Base-by-base conservation (phyloP, 2,888 invertebrate genomes). In the Leptopilina syphax region DNA sequence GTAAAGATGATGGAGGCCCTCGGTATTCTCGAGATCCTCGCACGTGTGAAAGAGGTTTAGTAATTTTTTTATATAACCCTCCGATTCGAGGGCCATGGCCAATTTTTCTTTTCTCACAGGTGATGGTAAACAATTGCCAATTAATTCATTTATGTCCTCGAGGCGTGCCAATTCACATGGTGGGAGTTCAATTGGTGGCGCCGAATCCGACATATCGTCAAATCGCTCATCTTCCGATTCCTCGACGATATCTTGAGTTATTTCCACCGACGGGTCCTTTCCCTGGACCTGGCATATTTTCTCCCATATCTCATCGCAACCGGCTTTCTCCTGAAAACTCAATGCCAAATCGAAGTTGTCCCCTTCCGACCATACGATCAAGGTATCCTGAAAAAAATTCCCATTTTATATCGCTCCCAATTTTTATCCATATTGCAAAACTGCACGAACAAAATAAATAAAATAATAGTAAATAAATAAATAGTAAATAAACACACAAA, bases 271-370 rank as follows among this genome's bases (percentile, higher is more conserved):
- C 65, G 99, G 99, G 93, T 99, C 99, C 92, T 98, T 98, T 60
- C 99, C 99, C 94, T 99, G 99, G 63, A 99, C 98, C 96, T 97
- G 92, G 93, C 99, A 99, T 90, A 99, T 99, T 93, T 99, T 99
- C 91, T 99, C 99, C 99, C 99, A 99, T 89, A 99, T 99, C 93
- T 99, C 99, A 95, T 99, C 99, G 94, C 99, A 99, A 90, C 99
- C 99, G 83, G 97, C 97, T 93, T 99, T 99, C 93, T 99, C 99
- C 94, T 99, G 99, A 94, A 99, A 99, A 94, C 99, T 99, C 88
- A 99, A 94, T 79, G 99, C 99, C 92, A 99, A 95, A 93, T 99
- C 99, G 93, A 98, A 99, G 92, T 98, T 98, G 92, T 99, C 99
- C 83, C 98, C 98, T 93, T 99, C 99, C 41, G 99, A 99, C 99